Percentiles rank a stretch among this genome's conserved stretches.
phyloP scores from a whole-genome alignment of 2,797 vertebrate species.

The Capromys pilorides region DNA sequence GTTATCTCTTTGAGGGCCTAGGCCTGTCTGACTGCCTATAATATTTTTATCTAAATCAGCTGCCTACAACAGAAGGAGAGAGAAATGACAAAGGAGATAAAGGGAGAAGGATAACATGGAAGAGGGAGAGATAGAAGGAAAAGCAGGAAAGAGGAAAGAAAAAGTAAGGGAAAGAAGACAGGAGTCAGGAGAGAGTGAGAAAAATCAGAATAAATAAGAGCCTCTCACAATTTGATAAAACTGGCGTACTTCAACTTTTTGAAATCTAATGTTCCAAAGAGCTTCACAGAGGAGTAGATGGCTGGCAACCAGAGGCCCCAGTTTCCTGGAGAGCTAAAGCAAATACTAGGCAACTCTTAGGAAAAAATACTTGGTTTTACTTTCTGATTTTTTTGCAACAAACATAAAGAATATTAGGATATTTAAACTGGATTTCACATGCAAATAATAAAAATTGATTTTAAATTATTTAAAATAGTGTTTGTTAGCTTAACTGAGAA shows the following conservation, averaged over 20 bases:
- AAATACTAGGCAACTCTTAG: not conserved
- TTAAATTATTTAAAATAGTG: slow-evolving; percentile 26
- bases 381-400: not conserved
- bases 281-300: not conserved
- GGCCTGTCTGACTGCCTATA: too few species aligned
- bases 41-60: too few species aligned
- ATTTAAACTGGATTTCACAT: slow-evolving; percentile 52
- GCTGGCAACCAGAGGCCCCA: not conserved
- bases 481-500: slow-evolving; percentile 8
- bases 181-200: too few species aligned
- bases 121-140: not conserved
- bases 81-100: not conserved
- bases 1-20: too few species aligned
- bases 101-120: not conserved
- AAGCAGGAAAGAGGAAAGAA: not conserved
- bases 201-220: not conserved
- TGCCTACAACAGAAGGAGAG: not conserved
- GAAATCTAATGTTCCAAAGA: not conserved
- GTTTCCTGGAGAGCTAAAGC: not conserved
- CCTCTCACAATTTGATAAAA: not conserved
- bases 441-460: not conserved
- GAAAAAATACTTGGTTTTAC: not conserved
- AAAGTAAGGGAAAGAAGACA: not conserved
- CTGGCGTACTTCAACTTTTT: not conserved
- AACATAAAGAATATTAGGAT: not conserved